Conservation (phyloP, 1,140 invertebrate species). For the Halesus radiatus region DNA sequence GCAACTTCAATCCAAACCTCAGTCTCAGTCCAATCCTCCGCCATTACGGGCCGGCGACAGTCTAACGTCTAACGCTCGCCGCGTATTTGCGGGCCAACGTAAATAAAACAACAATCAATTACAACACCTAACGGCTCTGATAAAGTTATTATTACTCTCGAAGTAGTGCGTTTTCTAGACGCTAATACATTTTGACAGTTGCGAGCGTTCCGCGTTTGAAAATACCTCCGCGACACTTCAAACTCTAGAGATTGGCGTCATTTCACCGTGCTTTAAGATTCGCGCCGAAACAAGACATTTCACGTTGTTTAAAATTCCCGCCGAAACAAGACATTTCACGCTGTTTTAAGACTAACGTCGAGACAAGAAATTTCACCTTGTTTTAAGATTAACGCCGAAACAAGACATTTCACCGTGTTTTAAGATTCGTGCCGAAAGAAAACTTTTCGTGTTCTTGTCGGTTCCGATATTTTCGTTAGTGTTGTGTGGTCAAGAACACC, state of each 20-base stretch:
- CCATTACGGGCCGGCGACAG: slow-evolving; percentile 2
- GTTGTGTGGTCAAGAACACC: too few species aligned
- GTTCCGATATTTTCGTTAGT: neutral
- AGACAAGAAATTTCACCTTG: neutral
- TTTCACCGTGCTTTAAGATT: neutral
- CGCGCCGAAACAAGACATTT: neutral
- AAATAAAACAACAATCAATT: slow-evolving; percentile 24
- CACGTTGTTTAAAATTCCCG: neutral
- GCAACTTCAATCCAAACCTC: neutral
- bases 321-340: neutral
- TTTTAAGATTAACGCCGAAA: neutral
- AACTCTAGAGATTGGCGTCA: neutral
- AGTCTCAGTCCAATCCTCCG: slow-evolving; percentile 3
- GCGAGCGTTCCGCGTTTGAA: neutral
- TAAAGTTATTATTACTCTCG: slow-evolving; percentile 11
- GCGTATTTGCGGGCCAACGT: slow-evolving; percentile 6
- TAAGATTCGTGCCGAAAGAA: too few species aligned
- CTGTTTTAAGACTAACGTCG: neutral
- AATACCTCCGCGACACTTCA: neutral
- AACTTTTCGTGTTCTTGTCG: neutral
- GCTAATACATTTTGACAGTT: neutral
- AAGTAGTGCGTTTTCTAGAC: neutral
- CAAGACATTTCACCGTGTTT: too few species aligned
- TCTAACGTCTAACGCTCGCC: neutral
- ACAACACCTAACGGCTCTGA: neutral